Evolutionary conservation across 2,797 vertebrate genomes (phyloP).

Genomic region (Coendou prehensilis): DNA sequence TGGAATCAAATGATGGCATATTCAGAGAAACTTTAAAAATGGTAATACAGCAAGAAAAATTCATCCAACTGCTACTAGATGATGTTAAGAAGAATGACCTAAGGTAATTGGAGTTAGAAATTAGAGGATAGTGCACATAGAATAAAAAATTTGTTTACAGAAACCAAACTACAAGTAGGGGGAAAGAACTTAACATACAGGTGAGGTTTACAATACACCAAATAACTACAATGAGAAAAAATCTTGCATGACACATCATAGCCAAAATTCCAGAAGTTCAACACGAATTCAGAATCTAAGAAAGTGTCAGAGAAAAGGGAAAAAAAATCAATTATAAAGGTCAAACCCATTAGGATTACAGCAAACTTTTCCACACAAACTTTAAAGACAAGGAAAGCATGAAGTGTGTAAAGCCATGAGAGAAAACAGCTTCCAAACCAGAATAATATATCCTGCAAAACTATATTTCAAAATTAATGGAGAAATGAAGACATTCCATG

Average conservation of each 20-base stretch:
- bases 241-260: not conserved
- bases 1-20: not conserved
- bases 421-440: not conserved
- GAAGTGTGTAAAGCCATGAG: not conserved
- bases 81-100: not conserved
- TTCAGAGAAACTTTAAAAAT: not conserved
- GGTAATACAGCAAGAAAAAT: not conserved
- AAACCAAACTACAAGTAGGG: not conserved
- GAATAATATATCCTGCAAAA: not conserved
- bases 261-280: not conserved
- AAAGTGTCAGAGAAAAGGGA: not conserved
- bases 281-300: not conserved
- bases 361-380: not conserved
- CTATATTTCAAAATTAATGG: not conserved
- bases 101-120: not conserved
- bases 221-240: not conserved
- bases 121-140: not conserved
- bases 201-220: not conserved
- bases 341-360: not conserved
- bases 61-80: not conserved
- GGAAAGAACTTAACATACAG: not conserved
- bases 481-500: not conserved
- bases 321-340: not conserved
- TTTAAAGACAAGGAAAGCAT: not conserved
- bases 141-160: not conserved